These are phyloP conservation scores for Enteromius unitaeniatus DNA, from an alignment of 2,797 vertebrate genomes.

Conservation along the genomic window DNA sequence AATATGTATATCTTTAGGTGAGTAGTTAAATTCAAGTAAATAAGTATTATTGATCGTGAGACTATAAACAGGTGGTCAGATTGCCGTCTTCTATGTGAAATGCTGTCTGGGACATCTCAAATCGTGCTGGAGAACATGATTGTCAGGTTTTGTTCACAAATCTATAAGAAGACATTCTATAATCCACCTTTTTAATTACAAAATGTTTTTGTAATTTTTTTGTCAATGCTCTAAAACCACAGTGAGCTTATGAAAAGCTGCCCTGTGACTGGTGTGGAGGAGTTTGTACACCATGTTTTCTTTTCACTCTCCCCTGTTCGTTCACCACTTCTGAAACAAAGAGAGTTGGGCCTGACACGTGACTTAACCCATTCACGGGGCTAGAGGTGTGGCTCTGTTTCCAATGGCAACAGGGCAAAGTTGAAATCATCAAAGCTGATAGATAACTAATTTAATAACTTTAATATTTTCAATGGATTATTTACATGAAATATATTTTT, in stretches of 20 bases:
- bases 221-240: not conserved
- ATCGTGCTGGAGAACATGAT: not conserved
- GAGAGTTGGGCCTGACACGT: slow-evolving; percentile 35
- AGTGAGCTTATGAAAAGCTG: slow-evolving; percentile 19
- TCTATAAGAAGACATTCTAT: not conserved
- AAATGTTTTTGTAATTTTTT: not conserved
- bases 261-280: slow-evolving; percentile 18
- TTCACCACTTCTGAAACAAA: slow-evolving; percentile 41
- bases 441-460: too few relatives aligned
- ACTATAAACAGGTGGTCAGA: not conserved
- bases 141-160: not conserved
- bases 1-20: not conserved
- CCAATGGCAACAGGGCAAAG: slow-evolving; percentile 54
- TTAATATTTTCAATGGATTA: not conserved
- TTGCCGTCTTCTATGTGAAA: not conserved
- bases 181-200: not conserved
- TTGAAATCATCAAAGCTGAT: too few relatives aligned
- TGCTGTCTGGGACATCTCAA: not conserved
- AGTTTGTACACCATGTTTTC: slow-evolving; percentile 32
- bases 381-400: slow-evolving; percentile 53
- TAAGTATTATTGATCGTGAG: not conserved
- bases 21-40: not conserved
- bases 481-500: too few relatives aligned
- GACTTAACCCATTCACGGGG: slow-evolving; percentile 48
- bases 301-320: not conserved